Conservation (phyloP, 2,888 invertebrate species). For the Perithous albicinctus region DNA sequence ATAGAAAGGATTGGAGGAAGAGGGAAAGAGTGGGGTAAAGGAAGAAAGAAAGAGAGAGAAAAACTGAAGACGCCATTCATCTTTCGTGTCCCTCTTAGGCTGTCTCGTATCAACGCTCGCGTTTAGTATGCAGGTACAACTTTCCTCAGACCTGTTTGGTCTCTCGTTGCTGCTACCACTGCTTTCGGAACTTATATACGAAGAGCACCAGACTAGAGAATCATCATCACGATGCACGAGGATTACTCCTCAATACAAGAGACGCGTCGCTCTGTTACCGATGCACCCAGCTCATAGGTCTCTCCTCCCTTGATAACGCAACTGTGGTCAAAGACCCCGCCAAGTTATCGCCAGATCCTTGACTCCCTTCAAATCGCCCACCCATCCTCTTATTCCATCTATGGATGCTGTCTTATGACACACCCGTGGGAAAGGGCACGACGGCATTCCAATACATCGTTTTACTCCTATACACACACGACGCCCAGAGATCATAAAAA, state of each 20-base stretch:
- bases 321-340: neutral
- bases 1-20: neutral
- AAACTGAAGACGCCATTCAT: conserved; percentile 44
- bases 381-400: neutral
- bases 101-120: neutral
- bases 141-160: conserved; percentile 74
- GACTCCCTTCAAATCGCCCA: neutral
- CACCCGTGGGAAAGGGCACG: conserved; percentile 3
- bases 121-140: conserved; percentile 62
- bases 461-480: conserved; percentile 5
- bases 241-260: conserved; percentile 30
- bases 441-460: conserved; percentile 1
- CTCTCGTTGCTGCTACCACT: conserved; percentile 15
- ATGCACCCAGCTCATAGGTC: neutral
- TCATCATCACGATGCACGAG: conserved; percentile 16
- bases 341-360: too few species aligned
- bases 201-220: conserved; percentile 20
- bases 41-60: conserved; percentile 30
- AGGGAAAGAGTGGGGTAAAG: conserved; percentile 18
- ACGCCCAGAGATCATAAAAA: neutral
- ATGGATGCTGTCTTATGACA: conserved; percentile 6
- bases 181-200: conserved; percentile 60
- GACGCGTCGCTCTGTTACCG: neutral
- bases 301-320: conserved; percentile 1
- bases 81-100: conserved; percentile 8